These are phyloP conservation scores for Sitophilus oryzae DNA, from an alignment of 1,140 invertebrate species.

Conservation along the genomic window DNA sequence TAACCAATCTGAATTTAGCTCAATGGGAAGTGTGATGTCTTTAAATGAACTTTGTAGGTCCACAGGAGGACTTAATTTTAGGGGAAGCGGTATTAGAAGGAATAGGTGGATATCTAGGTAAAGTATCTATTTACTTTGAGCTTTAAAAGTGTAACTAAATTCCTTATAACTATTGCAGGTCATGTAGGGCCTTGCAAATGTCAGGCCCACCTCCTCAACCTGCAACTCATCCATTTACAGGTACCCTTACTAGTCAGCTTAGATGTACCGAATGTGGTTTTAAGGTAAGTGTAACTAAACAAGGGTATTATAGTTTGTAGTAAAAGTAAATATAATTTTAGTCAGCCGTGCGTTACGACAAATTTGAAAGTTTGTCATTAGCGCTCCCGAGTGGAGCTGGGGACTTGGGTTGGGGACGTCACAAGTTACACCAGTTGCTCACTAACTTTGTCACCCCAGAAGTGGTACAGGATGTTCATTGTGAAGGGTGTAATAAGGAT, in stretches of 20 bases:
- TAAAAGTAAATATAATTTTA: constrained; percentile 41
- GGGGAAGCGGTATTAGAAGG: constrained; percentile 34
- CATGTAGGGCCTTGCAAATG: constrained; percentile 46
- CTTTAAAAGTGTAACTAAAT: not conserved
- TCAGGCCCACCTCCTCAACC: constrained; percentile 47
- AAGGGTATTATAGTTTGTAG: not conserved
- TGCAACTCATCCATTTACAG: constrained; percentile 62
- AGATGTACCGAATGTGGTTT: constrained; percentile 73
- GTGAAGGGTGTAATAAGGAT: constrained; percentile 64
- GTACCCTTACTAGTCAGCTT: constrained; percentile 78
- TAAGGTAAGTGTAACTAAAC: constrained; percentile 58
- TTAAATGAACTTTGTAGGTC: constrained; percentile 41
- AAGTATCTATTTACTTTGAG: not conserved
- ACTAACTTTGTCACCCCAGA: constrained; percentile 79
- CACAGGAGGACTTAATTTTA: constrained; percentile 34
- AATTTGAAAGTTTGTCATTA: constrained; percentile 82
- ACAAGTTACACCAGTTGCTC: constrained; percentile 63
- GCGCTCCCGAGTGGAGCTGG: constrained; percentile 56
- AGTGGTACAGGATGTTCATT: constrained; percentile 75
- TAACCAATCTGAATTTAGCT: constrained; percentile 30
- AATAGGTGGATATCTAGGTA: constrained; percentile 42
- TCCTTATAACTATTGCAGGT: constrained; percentile 22
- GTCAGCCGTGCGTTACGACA: constrained; percentile 81
- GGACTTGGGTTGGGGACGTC: constrained; percentile 48
- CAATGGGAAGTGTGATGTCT: constrained; percentile 41